Base-by-base conservation (phyloP, 1,140 invertebrate genomes). In the Marisa cornuarietis region DNA sequence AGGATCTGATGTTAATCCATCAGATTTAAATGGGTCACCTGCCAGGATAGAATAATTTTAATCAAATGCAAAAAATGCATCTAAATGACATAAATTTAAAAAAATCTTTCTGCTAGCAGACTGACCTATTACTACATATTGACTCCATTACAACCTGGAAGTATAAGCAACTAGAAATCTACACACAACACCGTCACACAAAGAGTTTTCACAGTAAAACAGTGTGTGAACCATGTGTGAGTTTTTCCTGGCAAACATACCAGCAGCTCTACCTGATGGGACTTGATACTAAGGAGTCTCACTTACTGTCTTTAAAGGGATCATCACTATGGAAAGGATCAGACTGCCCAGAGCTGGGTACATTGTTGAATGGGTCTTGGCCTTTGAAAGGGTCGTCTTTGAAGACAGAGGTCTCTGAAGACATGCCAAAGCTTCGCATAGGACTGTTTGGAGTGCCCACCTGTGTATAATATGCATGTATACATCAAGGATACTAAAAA, bases 341-440 rank as follows among this genome's bases (percentile, higher is more conserved):
- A 31, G 69, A 68, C 63, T 82, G 82, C 13, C 16, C 31, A 62
- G 72, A 20, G 31, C 62, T 31, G 22, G 82, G n/a, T 16, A 73
- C 77, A 83, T 90, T 92, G 81, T 92, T 91, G 89, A 94, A 94
- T n/a, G 93, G 91, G 85, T 94, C 94, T 76, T 91, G 91, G 68
- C 82, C 83, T 82, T 88, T 89, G 78, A 91, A 91, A 11, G 90
- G 90, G 82, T 91, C 89, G 24, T 90, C 89, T 82, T 89, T 85
- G 69, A 88, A 87, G 31, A 84, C 85, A 51, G 88, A 86, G 26
- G 81, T 22, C 14, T 77, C 76, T 31, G 86, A 83, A 16, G 81
- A 79, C 0, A 63, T 61, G 78, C 85, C 86, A 52, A 85, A 88
- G 62, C 72, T 81, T 66, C 86, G 85, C 54, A 86, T 61, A 8